These are phyloP conservation scores for Nannospalax galili DNA, from an alignment of 2,113 vertebrate species.

Conservation along the genomic window DNA sequence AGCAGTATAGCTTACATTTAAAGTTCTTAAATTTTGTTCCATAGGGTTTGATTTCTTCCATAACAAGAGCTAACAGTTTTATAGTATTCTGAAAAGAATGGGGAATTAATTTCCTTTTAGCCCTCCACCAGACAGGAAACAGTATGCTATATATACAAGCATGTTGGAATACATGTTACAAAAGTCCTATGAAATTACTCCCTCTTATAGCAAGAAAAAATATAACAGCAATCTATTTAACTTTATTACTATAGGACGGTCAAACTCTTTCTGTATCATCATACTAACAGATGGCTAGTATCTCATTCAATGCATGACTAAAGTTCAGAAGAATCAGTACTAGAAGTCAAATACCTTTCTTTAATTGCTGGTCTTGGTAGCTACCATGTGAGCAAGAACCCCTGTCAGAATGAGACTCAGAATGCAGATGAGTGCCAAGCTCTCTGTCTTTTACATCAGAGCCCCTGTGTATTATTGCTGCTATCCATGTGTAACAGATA, in stretches of 20 bases:
- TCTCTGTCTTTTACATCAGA: slow-evolving; percentile 82
- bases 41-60: neutral
- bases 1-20: neutral
- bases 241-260: neutral
- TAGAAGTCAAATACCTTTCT: slow-evolving; percentile 61
- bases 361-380: slow-evolving; percentile 65
- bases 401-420: slow-evolving; percentile 75
- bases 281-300: neutral
- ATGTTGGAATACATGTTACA: slow-evolving; percentile 79
- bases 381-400: slow-evolving; percentile 69
- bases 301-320: slow-evolving; percentile 10
- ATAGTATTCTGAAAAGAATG: neutral
- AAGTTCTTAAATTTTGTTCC: slow-evolving; percentile 36
- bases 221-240: neutral
- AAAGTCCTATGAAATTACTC: slow-evolving; percentile 1
- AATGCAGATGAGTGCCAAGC: slow-evolving; percentile 76
- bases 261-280: neutral
- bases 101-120: slow-evolving; percentile 41
- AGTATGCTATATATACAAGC: slow-evolving; percentile 56
- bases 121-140: neutral
- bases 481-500: slow-evolving; percentile 89
- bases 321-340: slow-evolving; percentile 49
- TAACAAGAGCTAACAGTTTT: neutral
- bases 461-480: slow-evolving; percentile 85
- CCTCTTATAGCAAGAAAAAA: neutral